Percentiles rank a stretch among this genome's conserved stretches.
These are phyloP conservation scores for Octopus sinensis DNA, from an alignment of 1,140 invertebrate genomes.

Conservation along the genomic window DNA sequence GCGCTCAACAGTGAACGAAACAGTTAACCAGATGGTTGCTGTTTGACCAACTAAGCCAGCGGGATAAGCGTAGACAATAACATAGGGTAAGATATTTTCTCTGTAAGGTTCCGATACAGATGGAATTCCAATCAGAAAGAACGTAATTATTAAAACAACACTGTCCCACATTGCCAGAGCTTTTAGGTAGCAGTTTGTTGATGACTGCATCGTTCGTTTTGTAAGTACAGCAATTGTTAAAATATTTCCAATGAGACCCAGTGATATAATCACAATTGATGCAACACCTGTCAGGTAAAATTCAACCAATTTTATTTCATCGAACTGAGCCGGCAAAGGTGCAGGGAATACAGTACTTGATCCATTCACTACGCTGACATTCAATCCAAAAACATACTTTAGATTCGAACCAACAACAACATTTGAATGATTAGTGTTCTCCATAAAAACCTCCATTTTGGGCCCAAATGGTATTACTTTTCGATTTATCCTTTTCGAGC, in stretches of 20 bases:
- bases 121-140: constrained; percentile 80
- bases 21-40: constrained; percentile 89
- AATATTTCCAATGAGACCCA: constrained; percentile 84
- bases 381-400: too few relatives aligned
- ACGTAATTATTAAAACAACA: constrained; percentile 78
- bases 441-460: too few relatives aligned
- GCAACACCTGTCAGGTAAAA: constrained; percentile 67
- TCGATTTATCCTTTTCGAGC: too few relatives aligned
- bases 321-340: not conserved
- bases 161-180: constrained; percentile 88
- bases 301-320: constrained; percentile 21
- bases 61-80: constrained; percentile 80
- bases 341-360: too few relatives aligned
- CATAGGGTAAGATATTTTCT: constrained; percentile 72
- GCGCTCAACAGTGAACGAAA: constrained; percentile 91
- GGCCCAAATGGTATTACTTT: too few relatives aligned
- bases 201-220: constrained; percentile 87
- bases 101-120: constrained; percentile 65
- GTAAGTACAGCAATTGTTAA: constrained; percentile 83
- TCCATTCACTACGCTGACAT: too few relatives aligned
- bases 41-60: constrained; percentile 82
- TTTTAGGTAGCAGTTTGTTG: constrained; percentile 88
- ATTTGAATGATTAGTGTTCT: too few relatives aligned
- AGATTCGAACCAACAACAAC: too few relatives aligned
- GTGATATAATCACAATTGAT: constrained; percentile 75